Evolutionary conservation across 2,113 vertebrate species (phyloP).

Genomic region (Cyprinodon tularosa): DNA sequence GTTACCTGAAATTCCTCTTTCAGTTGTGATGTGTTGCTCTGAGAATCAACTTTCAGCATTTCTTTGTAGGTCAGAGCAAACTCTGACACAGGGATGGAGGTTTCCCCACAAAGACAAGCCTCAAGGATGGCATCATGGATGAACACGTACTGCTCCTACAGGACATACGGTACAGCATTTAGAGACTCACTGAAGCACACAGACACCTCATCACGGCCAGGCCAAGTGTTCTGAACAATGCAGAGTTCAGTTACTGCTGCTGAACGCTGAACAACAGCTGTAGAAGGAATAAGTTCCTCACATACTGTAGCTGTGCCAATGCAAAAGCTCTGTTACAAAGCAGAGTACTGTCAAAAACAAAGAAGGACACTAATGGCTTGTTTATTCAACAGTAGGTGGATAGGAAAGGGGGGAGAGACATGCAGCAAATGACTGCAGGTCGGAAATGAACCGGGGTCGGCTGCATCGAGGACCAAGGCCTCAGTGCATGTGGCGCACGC

Average conservation of each 20-base stretch:
- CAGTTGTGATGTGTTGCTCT: constrained; percentile 95
- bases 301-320: constrained; percentile 11
- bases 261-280: constrained; percentile 48
- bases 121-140: constrained; percentile 97
- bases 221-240: constrained; percentile 43
- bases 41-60: constrained; percentile 94
- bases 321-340: constrained; percentile 33
- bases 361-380: background rate
- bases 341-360: constrained; percentile 25
- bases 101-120: constrained; percentile 95
- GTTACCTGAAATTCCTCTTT: constrained; percentile 96
- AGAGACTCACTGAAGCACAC: constrained; percentile 9
- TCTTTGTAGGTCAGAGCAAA: constrained; percentile 92
- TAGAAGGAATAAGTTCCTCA: constrained; percentile 32
- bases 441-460: too few relatives aligned
- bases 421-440: too few relatives aligned
- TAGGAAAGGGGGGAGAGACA: too few relatives aligned
- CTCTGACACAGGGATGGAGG: constrained; percentile 89
- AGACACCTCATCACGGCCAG: constrained; percentile 32
- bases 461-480: too few relatives aligned
- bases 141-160: constrained; percentile 94
- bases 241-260: constrained; percentile 52
- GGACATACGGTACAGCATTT: background rate
- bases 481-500: too few relatives aligned
- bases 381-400: too few relatives aligned